These are phyloP conservation scores for Gortyna flavago DNA, from an alignment of 2,888 invertebrate genomes.

Conservation along the genomic window DNA sequence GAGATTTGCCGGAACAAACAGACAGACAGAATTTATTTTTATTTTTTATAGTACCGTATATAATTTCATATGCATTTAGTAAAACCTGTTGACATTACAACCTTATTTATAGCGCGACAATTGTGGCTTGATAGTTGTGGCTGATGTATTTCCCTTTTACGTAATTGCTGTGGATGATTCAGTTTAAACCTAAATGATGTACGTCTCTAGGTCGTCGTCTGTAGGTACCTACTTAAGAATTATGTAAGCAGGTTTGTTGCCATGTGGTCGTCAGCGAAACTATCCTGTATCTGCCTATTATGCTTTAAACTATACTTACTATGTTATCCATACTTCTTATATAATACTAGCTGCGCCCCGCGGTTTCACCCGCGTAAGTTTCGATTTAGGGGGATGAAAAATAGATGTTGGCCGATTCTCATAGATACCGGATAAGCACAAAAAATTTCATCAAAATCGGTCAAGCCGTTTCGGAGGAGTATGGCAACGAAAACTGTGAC, in stretches of 20 bases:
- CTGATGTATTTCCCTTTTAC: conserved; percentile 27
- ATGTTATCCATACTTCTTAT: no score
- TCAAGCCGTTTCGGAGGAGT: no score
- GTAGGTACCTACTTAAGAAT: neutral
- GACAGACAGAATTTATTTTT: neutral
- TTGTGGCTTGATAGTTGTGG: conserved; percentile 11
- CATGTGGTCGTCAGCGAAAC: neutral
- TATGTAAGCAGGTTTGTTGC: neutral
- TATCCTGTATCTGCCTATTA: neutral
- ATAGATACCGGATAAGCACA: no score
- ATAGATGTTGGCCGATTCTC: no score
- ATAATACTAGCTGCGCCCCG: no score
- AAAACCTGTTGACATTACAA: neutral
- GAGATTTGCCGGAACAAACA: neutral
- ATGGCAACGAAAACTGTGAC: no score
- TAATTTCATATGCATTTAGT: neutral
- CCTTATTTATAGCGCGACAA: neutral
- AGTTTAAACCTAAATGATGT: neutral
- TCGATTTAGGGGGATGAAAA: no score
- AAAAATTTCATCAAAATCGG: no score
- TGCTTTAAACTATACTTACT: no score
- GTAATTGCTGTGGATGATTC: conserved; percentile 13
- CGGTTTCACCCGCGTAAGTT: no score
- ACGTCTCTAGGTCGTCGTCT: no score
- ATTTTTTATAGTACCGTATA: neutral